Percentiles rank a stretch among this genome's conserved stretches.
phyloP scores from a whole-genome alignment of 2,113 vertebrate species.

The Anoplopoma fimbria region DNA sequence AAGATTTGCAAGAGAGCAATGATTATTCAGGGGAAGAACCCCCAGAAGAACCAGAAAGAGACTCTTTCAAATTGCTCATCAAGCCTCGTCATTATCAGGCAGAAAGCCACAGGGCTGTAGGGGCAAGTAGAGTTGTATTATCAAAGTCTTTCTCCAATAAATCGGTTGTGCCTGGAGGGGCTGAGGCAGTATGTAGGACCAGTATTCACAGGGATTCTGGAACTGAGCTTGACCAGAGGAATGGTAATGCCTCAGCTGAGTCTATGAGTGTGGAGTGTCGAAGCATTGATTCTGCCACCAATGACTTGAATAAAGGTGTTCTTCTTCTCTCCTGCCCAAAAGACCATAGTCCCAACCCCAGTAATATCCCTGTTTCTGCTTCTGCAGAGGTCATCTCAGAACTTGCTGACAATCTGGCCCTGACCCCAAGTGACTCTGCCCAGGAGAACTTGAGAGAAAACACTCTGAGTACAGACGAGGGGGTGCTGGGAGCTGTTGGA shows the following conservation, averaged over 20 bases:
- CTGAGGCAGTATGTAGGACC: conserved; percentile 40
- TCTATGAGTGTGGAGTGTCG: conserved; percentile 37
- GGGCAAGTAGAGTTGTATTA: conserved; percentile 58
- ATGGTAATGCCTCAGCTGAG: conserved; percentile 69
- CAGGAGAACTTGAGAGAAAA: conserved; percentile 86
- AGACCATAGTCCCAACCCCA: conserved; percentile 81
- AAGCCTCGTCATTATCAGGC: conserved; percentile 67
- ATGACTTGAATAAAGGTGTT: conserved; percentile 87
- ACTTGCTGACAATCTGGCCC: conserved; percentile 78
- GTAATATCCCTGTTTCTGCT: conserved; percentile 84
- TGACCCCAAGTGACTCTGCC: conserved; percentile 76
- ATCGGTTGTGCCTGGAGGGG: conserved; percentile 49
- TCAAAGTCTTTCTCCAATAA: conserved; percentile 67
- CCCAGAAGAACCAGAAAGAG: conserved; percentile 62
- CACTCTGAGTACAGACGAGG: conserved; percentile 79
- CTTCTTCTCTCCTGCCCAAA: conserved; percentile 80
- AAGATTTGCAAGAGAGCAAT: conserved; percentile 33
- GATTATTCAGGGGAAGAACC: conserved; percentile 39
- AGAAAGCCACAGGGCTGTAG: conserved; percentile 60
- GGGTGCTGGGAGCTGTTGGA: conserved; percentile 69
- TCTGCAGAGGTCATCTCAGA: conserved; percentile 79
- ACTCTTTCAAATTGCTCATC: conserved; percentile 77
- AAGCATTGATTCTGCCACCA: conserved; percentile 75
- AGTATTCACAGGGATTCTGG: conserved; percentile 52
- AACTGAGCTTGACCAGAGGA: conserved; percentile 77